Conservation (phyloP, 1,140 invertebrate genomes). For the Anadara kagoshimensis region DNA sequence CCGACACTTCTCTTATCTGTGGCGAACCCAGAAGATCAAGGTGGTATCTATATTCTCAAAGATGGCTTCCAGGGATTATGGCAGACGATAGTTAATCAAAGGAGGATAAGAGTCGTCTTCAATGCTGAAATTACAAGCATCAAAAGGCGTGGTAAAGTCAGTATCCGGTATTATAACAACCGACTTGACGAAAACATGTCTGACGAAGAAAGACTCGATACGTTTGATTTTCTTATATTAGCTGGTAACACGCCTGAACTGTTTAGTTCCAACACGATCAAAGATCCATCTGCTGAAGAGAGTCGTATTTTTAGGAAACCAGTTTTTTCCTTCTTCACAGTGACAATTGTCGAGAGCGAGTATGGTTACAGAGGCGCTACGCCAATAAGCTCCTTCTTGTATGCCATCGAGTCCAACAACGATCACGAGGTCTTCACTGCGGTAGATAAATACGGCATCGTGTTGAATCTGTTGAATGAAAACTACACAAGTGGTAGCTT, state of each 20-base stretch:
- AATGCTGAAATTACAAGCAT: background rate
- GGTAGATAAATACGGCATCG: background rate
- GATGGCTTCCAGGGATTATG: conserved; percentile 14
- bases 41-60: background rate
- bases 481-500: background rate
- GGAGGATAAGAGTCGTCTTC: background rate
- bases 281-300: background rate
- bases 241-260: conserved; percentile 1
- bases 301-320: background rate
- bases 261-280: background rate
- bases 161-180: background rate
- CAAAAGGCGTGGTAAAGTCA: background rate
- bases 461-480: background rate
- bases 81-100: conserved; percentile 6
- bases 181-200: background rate
- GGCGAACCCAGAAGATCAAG: background rate
- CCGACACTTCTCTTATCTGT: background rate
- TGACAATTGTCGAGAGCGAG: conserved; percentile 5
- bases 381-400: background rate
- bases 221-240: conserved; percentile 21
- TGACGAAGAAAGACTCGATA: background rate
- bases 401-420: background rate
- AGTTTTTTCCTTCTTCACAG: background rate
- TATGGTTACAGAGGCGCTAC: background rate
- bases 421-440: background rate